Conservation (phyloP, 2,113 vertebrate genomes). For the Erpornis zantholeuca region DNA sequence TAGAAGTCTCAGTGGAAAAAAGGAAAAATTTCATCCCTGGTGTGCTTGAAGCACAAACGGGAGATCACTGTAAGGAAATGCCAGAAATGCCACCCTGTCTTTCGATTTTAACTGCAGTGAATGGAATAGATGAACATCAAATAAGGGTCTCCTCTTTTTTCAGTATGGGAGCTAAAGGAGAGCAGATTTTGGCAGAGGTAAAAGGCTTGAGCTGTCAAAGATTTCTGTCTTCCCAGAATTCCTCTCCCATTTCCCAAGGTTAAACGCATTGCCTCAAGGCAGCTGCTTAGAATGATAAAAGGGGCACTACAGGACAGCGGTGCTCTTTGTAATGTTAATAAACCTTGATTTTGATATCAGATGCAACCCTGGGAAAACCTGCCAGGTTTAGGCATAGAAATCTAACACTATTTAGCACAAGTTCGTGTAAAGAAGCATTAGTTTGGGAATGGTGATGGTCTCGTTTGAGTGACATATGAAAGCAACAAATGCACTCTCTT, state of each 20-base stretch:
- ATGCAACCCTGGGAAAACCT: conserved; percentile 77
- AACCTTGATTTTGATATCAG: conserved; percentile 78
- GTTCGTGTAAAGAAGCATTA: conserved; percentile 56
- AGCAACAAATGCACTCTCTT: neutral
- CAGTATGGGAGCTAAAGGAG: conserved; percentile 41
- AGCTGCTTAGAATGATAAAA: conserved; percentile 82
- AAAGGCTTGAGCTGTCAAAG: conserved; percentile 69
- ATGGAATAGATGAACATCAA: conserved; percentile 69
- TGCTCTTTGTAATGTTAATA: conserved; percentile 86
- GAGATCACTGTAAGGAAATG: conserved; percentile 48
- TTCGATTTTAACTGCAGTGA: conserved; percentile 42
- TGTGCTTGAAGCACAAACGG: conserved; percentile 29
- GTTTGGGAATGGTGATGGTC: conserved; percentile 61
- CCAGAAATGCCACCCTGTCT: conserved; percentile 10
- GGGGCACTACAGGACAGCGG: conserved; percentile 74
- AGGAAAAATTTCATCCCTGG: neutral
- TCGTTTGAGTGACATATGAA: conserved; percentile 65
- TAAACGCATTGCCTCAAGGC: conserved; percentile 77
- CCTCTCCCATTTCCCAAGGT: conserved; percentile 82
- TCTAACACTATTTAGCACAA: conserved; percentile 71
- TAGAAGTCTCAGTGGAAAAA: neutral
- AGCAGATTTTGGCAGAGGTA: conserved; percentile 64
- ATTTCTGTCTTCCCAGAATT: conserved; percentile 72
- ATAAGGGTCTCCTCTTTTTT: conserved; percentile 49
- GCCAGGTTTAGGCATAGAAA: conserved; percentile 59